phyloP scores from a whole-genome alignment of 2,888 invertebrate species.

The Dinocampus coccinellae region DNA sequence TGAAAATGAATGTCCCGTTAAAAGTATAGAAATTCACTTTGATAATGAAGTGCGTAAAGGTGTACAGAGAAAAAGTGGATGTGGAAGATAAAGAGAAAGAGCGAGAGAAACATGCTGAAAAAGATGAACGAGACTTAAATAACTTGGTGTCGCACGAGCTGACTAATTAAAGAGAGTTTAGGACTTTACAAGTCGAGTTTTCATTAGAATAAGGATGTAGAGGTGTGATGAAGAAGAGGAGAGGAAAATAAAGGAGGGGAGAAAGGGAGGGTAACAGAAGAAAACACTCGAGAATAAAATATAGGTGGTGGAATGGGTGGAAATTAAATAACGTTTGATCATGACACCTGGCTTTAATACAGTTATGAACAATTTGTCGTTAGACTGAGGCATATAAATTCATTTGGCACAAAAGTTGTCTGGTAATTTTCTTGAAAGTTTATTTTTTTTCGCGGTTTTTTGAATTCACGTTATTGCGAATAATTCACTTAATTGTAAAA shows the following conservation, averaged over 20 bases:
- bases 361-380: conserved; percentile 7
- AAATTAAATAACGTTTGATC: conserved; percentile 32
- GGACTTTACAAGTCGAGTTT: conserved; percentile 34
- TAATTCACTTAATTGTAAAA: background rate
- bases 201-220: conserved; percentile 12
- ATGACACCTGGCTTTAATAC: conserved; percentile 27
- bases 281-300: background rate
- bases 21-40: conserved; percentile 18
- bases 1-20: conserved; percentile 8
- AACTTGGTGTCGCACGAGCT: conserved; percentile 24
- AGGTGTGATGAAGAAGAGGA: conserved; percentile 9
- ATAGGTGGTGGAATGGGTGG: background rate
- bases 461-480: background rate
- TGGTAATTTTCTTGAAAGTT: background rate
- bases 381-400: background rate
- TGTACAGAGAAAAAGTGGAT: background rate
- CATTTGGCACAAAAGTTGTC: background rate
- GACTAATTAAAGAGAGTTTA: conserved; percentile 36
- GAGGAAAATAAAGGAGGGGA: no score
- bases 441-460: background rate
- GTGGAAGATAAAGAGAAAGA: background rate
- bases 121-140: conserved; percentile 33
- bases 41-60: conserved; percentile 19
- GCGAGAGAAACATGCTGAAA: no score
- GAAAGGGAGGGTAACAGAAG: no score